Evolutionary conservation across 1,140 invertebrate species (phyloP).

Genomic region (Nasonia vitripennis): DNA sequence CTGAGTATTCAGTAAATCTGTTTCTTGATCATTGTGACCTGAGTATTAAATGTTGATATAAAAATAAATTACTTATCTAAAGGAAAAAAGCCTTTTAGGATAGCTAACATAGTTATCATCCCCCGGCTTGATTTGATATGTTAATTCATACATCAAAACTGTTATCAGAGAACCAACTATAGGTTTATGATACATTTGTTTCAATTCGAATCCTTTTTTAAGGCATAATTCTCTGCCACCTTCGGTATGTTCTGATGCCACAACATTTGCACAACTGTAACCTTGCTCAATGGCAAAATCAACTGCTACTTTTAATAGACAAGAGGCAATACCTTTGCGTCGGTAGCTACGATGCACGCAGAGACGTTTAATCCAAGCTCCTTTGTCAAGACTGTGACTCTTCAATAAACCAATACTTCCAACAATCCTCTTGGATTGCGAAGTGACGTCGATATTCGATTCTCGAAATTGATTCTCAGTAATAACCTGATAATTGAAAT

Average conservation of each 20-base stretch:
- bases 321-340: slow-evolving; percentile 72
- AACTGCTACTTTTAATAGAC: slow-evolving; percentile 71
- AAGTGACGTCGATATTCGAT: slow-evolving; percentile 64
- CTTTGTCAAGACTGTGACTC: slow-evolving; percentile 68
- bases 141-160: slow-evolving; percentile 73
- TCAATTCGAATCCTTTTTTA: slow-evolving; percentile 76
- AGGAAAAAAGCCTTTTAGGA: slow-evolving; percentile 37
- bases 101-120: slow-evolving; percentile 53
- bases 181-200: slow-evolving; percentile 75
- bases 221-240: slow-evolving; percentile 73
- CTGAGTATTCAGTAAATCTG: slow-evolving; percentile 6
- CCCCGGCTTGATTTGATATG: slow-evolving; percentile 67
- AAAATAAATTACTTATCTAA: slow-evolving; percentile 21
- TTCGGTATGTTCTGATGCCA: slow-evolving; percentile 76
- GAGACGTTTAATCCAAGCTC: slow-evolving; percentile 76
- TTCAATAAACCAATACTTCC: slow-evolving; percentile 72
- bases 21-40: background rate
- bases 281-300: slow-evolving; percentile 74
- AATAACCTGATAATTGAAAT: slow-evolving; percentile 68
- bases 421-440: slow-evolving; percentile 69
- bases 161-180: slow-evolving; percentile 71
- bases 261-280: slow-evolving; percentile 72
- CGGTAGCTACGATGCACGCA: slow-evolving; percentile 73
- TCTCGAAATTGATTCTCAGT: slow-evolving; percentile 66
- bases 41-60: background rate